Conservation (phyloP, 2,113 vertebrate genomes). For the Upupa epops region DNA sequence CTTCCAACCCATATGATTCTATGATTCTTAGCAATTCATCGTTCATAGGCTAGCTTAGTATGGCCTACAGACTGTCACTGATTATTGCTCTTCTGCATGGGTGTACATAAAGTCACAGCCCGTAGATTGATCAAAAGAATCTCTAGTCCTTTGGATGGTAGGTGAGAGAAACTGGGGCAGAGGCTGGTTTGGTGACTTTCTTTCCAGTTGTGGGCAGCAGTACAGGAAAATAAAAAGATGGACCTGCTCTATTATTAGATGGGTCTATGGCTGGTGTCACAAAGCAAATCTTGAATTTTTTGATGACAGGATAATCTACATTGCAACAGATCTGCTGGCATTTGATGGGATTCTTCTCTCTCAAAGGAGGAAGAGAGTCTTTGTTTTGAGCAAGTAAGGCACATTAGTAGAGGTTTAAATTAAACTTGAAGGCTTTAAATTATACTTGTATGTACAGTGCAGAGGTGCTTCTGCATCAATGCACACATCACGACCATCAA, state of each 20-base stretch:
- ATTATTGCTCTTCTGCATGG: neutral
- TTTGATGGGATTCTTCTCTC: neutral
- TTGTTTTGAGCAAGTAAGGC: accelerated
- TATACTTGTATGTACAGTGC: too few relatives aligned
- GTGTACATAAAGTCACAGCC: accelerated
- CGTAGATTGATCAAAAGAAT: neutral
- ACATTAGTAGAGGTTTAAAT: neutral
- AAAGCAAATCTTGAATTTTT: neutral
- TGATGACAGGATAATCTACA: accelerated
- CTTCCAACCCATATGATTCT: too few relatives aligned
- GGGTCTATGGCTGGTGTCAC: neutral
- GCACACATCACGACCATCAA: neutral
- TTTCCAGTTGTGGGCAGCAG: neutral
- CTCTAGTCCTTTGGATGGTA: neutral
- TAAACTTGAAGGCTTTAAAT: neutral
- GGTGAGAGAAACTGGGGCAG: neutral
- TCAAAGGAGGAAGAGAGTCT: neutral
- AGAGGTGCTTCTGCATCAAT: neutral
- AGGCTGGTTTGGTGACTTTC: neutral
- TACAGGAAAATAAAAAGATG: neutral
- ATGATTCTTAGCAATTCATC: neutral
- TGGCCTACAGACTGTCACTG: accelerated
- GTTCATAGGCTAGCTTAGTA: neutral
- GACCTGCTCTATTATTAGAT: neutral
- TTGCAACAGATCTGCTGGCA: neutral